Base-by-base conservation (phyloP, 2,797 vertebrate species). In the Myotis daubentonii region DNA sequence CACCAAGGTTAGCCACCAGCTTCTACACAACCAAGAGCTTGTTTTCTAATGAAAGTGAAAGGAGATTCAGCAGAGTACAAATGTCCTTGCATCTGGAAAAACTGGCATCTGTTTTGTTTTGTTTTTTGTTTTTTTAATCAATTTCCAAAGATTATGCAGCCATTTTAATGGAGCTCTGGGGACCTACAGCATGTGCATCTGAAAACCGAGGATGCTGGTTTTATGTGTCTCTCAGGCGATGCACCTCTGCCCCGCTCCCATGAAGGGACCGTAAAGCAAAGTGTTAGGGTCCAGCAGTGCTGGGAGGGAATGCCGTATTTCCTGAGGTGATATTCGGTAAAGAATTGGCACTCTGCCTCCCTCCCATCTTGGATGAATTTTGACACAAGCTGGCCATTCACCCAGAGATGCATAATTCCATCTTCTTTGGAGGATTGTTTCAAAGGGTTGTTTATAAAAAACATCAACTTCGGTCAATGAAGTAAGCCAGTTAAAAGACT, bases 381-480 rank as follows among this genome's bases (percentile, higher is more conserved):
- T 79, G 47, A 92, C 25, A 66, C 41, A 91, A 41, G 13, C 23
- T 76, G 66, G 55, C 71, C 55, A 38, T 95, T 89, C 53, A 57
- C 79, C 36, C 80, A 22, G 75, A 89, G 23, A 70, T 84, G 33
- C 55, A 60, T 82, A 89, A 91, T 84, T 33, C 17, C 6, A 22
- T 80, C 22, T 0, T 81, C 38, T 41, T 68, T 70, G 66, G 60
- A 95, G 74, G 74, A 53, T 57, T 57, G 76, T 94, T 62, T 80
- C 55, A 30, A 81, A 78, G 71, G 81, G 53, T 55, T 89, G 68
- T 84, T 97, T 97, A 92, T 95, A 75, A 93, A 94, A 94, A 87
- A 89, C 76, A 51, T 88, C 60, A 75, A 30, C 41, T 87, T 80
- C 15, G 57, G 62, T 83, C 71, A 80, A 44, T 95, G 79, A 96